phyloP scores from a whole-genome alignment of 2,113 vertebrate genomes.

The Crotophaga sulcirostris region DNA sequence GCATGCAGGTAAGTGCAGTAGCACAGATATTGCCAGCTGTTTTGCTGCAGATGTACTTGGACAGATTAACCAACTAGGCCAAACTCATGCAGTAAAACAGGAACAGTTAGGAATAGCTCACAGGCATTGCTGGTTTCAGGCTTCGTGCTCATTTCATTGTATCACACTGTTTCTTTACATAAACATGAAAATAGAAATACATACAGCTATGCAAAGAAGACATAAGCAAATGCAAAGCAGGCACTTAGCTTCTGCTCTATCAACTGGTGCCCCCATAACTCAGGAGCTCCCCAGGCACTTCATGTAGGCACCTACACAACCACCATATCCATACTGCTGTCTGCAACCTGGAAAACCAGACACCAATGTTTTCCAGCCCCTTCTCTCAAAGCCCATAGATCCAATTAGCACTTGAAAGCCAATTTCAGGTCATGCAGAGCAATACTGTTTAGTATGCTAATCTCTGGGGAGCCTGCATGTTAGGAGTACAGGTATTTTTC shows the following conservation, averaged over 20 bases:
- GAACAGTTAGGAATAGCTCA: neutral
- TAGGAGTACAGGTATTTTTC: neutral
- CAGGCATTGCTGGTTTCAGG: neutral
- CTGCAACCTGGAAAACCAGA: neutral
- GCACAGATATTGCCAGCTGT: neutral
- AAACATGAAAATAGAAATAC: neutral
- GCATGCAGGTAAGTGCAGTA: neutral
- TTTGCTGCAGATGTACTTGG: neutral
- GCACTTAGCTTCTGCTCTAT: neutral
- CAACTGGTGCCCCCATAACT: neutral
- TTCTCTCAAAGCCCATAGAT: neutral
- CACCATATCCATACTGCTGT: neutral
- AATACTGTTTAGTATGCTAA: slow-evolving; percentile 39
- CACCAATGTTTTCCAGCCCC: neutral
- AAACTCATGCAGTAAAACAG: neutral
- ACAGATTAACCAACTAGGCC: neutral
- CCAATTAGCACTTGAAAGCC: slow-evolving; percentile 43
- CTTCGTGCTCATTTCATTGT: neutral
- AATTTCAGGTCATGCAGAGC: slow-evolving; percentile 41
- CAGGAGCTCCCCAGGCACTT: neutral
- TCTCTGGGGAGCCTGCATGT: neutral
- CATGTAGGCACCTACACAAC: neutral
- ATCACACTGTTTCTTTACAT: neutral
- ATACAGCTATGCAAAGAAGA: neutral
- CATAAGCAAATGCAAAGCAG: neutral